Percentiles rank a stretch among this genome's conserved stretches.
Conservation (phyloP, 2,888 invertebrate species). For the Marronus borbonicus region DNA sequence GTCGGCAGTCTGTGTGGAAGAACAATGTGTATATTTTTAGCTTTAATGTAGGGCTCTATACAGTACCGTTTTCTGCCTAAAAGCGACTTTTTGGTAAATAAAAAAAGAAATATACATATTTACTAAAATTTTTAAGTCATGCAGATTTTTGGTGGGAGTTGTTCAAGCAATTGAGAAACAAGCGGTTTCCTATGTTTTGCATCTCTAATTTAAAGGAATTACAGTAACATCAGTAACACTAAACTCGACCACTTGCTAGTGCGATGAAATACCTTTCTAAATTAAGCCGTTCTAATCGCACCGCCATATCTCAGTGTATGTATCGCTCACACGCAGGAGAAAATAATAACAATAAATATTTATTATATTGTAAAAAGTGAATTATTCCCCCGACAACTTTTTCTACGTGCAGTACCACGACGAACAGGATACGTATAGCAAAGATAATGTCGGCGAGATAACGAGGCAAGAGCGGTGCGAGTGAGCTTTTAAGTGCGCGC, state of each 20-base stretch:
- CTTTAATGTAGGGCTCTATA: too few relatives aligned
- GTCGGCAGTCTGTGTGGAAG: too few relatives aligned
- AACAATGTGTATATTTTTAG: too few relatives aligned
- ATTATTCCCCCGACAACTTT: conserved; percentile 30
- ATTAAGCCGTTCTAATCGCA: conserved; percentile 45
- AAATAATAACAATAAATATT: conserved; percentile 51
- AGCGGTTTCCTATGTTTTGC: too few relatives aligned
- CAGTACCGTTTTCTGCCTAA: too few relatives aligned
- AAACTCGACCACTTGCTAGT: not conserved
- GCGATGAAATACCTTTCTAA: conserved; percentile 21
- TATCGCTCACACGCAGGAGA: not conserved
- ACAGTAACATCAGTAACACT: not conserved
- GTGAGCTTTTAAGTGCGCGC: conserved; percentile 59
- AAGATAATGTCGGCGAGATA: conserved; percentile 57
- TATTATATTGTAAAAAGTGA: conserved; percentile 48
- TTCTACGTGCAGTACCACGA: conserved; percentile 13
- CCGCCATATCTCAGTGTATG: conserved; percentile 4
- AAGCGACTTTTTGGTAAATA: too few relatives aligned
- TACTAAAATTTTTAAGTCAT: too few relatives aligned
- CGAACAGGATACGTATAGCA: conserved; percentile 20
- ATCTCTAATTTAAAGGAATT: too few relatives aligned
- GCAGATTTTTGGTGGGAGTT: too few relatives aligned
- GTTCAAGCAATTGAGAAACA: too few relatives aligned
- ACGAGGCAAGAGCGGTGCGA: conserved; percentile 56
- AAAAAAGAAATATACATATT: too few relatives aligned